Percentiles rank a stretch among this genome's conserved stretches.
phyloP scores from a whole-genome alignment of 2,113 vertebrate genomes.

The Pogona vitticeps region DNA sequence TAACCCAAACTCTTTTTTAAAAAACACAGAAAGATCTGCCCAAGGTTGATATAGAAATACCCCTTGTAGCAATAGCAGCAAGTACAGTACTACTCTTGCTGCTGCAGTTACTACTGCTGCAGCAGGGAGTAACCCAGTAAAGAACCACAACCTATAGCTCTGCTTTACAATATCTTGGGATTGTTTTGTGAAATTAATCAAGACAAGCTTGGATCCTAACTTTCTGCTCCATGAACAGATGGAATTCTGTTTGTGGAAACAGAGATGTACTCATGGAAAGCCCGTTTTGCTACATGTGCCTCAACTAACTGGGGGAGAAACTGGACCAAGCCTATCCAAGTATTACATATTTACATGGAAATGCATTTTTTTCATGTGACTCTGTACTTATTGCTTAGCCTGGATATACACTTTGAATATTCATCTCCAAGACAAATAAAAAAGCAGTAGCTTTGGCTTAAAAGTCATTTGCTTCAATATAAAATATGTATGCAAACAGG shows the following conservation, averaged over 20 bases:
- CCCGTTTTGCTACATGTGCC: neutral
- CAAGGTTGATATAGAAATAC: no score
- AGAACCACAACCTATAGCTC: no score
- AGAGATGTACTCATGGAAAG: no score
- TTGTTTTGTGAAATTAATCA: neutral
- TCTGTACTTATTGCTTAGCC: neutral
- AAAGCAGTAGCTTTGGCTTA: constrained; percentile 8
- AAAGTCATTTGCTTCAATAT: constrained; percentile 24
- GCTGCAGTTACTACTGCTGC: no score
- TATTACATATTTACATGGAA: neutral
- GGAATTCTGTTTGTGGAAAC: neutral
- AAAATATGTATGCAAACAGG: constrained; percentile 35
- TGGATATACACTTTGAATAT: neutral
- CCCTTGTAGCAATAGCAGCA: no score
- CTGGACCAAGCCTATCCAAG: neutral
- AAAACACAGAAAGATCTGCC: no score
- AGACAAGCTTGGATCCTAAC: neutral
- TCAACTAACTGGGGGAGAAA: neutral
- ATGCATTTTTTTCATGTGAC: neutral
- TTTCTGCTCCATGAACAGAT: neutral
- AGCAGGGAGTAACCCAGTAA: no score
- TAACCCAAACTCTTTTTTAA: no score
- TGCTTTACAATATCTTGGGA: neutral
- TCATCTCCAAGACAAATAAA: neutral
- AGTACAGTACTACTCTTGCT: no score